Evolutionary conservation across 2,113 vertebrate species (phyloP), one percentile per base, ranked within the genome.

Genomic region (Oncorhynchus mykiss): DNA sequence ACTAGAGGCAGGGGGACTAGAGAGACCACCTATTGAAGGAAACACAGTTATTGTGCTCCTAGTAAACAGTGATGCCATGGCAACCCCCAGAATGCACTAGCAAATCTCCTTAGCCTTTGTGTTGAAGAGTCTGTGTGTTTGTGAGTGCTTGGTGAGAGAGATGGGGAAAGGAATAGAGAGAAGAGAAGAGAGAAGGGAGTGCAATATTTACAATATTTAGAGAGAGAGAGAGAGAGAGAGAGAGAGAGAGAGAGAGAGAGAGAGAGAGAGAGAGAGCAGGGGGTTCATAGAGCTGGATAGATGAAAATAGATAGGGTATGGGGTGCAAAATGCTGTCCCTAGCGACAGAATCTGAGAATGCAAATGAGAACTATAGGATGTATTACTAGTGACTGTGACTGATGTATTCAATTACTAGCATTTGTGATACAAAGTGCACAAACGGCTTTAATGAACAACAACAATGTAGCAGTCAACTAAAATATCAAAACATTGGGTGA

Each of bases 21-120:
- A 66, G 70, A 20, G 13, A 74, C 54, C 78, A 31, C 76, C 1
- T 12, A 13, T 49, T 72, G 78, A 83, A 81, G 77, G 81, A 79
- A 84, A 84, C 59, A 62, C 59, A 24, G n/a, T 49, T 80, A 82
- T 75, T 76, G 77, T 49, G 51, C 73, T 81, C 57, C 22, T 16
- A 5, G 81, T 83, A 78, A 88, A 85, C 80, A 84, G 67, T 70
- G 86, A 64, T 27, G 71, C 83, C 85, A 89, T 86, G 87, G 84
- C 79, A 90, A 91, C 90, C 81, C 18, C 73, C 22, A 16, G 74
- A 73, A 82, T 68, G 54, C 79, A 78, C 70, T 70, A 67, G 75
- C 82, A 74, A 7, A 25, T 85, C 78, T 81, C 75, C 75, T 79
- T 79, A 74, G 78, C 71, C 85, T 78, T 69, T 24, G 64, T 72